Evolutionary conservation across 2,113 vertebrate genomes (phyloP).

Genomic region (Calidris pugnax): DNA sequence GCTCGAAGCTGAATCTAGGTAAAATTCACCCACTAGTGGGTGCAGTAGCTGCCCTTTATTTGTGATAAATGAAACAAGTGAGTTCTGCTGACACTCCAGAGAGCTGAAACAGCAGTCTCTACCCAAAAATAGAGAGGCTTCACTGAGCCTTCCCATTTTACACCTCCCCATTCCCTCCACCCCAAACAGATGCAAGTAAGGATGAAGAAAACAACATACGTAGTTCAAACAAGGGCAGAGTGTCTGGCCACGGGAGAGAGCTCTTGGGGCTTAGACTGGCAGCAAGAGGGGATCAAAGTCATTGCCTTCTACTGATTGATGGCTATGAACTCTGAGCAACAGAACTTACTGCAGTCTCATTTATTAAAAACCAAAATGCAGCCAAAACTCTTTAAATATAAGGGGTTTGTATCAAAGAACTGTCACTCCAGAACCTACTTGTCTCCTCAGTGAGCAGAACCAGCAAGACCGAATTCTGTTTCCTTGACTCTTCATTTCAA

Average conservation of each 20-base stretch:
- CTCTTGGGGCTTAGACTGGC: neutral
- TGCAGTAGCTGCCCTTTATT: neutral
- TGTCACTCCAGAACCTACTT: neutral
- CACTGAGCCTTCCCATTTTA: neutral
- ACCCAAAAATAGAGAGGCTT: neutral
- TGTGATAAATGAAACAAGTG: neutral
- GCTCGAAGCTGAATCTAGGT: neutral
- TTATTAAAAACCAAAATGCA: neutral
- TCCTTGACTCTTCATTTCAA: neutral
- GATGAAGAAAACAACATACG: neutral
- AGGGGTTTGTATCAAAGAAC: neutral
- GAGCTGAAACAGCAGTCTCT: neutral
- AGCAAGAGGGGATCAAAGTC: neutral
- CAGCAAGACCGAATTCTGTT: neutral
- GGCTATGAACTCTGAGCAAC: neutral
- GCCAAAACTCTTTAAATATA: neutral
- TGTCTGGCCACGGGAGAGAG: neutral
- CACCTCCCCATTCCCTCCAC: neutral
- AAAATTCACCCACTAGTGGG: constrained; percentile 10
- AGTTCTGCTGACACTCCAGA: neutral
- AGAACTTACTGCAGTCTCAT: neutral
- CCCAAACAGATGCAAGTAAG: neutral
- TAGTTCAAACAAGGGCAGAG: neutral
- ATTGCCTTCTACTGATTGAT: neutral
- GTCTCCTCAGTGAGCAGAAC: neutral